These are phyloP conservation scores for Vulpes lagopus DNA, from an alignment of 2,113 vertebrate species.

Conservation along the genomic window DNA sequence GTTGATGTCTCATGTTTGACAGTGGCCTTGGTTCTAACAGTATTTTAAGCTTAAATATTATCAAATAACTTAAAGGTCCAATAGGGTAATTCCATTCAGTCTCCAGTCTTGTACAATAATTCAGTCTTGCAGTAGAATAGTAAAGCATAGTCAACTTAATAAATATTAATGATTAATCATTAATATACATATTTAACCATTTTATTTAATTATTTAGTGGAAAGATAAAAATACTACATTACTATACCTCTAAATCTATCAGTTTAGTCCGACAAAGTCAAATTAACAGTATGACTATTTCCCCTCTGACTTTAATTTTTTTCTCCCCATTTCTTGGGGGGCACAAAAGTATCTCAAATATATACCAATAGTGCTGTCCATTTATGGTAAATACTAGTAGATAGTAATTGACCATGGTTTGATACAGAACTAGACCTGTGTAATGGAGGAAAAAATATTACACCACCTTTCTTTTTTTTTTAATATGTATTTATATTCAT, in stretches of 20 bases:
- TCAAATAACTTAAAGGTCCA: constrained; percentile 17
- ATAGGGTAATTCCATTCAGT: neutral
- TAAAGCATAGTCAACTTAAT: neutral
- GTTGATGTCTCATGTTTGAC: neutral
- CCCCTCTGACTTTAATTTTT: neutral
- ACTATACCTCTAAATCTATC: constrained; percentile 2
- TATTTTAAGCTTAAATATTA: constrained; percentile 33
- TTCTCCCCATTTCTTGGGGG: neutral
- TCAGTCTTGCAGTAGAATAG: neutral
- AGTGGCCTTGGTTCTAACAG: neutral
- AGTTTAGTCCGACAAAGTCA: neutral
- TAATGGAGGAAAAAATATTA: neutral
- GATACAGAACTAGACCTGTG: neutral
- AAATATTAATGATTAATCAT: constrained; percentile 36
- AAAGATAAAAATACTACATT: constrained; percentile 14
- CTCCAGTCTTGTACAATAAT: neutral
- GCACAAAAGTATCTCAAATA: neutral
- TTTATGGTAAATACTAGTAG: neutral
- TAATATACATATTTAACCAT: neutral
- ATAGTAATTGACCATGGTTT: neutral
- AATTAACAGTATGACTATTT: neutral
- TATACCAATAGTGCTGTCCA: neutral
- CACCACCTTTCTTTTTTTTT: no score
- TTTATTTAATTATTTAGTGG: neutral
- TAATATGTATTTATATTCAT: no score